A percentile compares a stretch with the other conserved stretches of the same genome.
Conservation (phyloP, 2,797 vertebrate genomes). For the Lagorchestes hirsutus region DNA sequence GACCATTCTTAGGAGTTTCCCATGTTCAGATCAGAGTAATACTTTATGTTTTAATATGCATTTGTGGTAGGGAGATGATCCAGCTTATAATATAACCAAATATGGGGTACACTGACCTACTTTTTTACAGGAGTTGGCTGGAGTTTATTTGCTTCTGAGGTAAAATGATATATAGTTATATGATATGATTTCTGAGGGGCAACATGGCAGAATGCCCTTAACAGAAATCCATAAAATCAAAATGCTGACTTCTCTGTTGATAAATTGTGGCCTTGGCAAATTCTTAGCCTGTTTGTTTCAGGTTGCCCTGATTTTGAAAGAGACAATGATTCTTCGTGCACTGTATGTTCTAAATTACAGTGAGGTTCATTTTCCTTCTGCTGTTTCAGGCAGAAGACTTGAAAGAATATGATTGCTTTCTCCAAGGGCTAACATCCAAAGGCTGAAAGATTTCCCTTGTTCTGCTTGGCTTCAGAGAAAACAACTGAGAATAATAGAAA, state of each 20-base stretch:
- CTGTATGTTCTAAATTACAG: neutral
- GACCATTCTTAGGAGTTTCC: neutral
- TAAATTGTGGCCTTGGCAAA: neutral
- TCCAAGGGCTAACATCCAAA: neutral
- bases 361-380: neutral
- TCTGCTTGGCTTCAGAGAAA: neutral
- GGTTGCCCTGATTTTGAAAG: neutral
- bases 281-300: neutral
- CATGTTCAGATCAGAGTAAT: neutral
- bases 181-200: neutral
- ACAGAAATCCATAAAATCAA: neutral
- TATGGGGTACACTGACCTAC: neutral
- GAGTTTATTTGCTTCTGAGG: neutral
- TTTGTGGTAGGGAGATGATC: neutral
- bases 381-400: neutral
- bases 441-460: neutral
- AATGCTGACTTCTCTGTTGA: neutral
- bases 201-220: neutral
- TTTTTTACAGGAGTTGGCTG: neutral
- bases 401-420: neutral
- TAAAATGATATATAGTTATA: neutral
- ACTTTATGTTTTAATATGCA: neutral
- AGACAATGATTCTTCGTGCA: neutral
- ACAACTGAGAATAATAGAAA: neutral
- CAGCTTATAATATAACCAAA: neutral